These are phyloP conservation scores for Pedionomus torquatus DNA, from an alignment of 2,113 vertebrate genomes.

Conservation along the genomic window DNA sequence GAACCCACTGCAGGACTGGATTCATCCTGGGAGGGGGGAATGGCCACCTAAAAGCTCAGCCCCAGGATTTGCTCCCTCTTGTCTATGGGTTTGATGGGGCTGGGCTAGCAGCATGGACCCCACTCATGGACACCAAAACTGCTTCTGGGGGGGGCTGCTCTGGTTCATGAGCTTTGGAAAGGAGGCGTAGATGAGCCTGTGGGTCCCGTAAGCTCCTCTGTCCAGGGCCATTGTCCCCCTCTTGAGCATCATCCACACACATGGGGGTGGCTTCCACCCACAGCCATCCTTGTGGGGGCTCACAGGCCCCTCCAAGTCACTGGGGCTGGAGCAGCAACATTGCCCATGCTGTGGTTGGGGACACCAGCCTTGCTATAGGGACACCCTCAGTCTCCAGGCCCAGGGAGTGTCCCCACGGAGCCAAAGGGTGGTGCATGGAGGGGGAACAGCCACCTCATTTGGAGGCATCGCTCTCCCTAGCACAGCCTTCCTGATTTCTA, in stretches of 20 bases:
- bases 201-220: not conserved
- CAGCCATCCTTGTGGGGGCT: not conserved
- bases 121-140: not conserved
- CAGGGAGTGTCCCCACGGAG: not conserved
- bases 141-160: not conserved
- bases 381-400: not conserved
- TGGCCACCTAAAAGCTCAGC: not conserved
- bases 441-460: rapidly evolving
- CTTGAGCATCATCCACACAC: rapidly evolving
- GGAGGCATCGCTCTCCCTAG: not conserved
- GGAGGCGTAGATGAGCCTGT: rapidly evolving
- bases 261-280: not conserved
- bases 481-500: rapidly evolving
- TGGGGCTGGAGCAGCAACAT: not conserved
- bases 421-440: rapidly evolving
- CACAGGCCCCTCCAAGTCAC: rapidly evolving
- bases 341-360: not conserved
- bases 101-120: not conserved
- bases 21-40: not conserved
- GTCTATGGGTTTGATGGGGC: rapidly evolving
- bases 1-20: not conserved
- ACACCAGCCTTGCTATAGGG: not conserved
- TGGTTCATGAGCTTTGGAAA: not conserved
- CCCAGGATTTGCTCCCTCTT: not conserved
- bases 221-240: rapidly evolving